Evolutionary conservation across 2,797 vertebrate genomes (phyloP), one percentile per base, ranked within the genome.

Genomic region (Glyptemys insculpta): DNA sequence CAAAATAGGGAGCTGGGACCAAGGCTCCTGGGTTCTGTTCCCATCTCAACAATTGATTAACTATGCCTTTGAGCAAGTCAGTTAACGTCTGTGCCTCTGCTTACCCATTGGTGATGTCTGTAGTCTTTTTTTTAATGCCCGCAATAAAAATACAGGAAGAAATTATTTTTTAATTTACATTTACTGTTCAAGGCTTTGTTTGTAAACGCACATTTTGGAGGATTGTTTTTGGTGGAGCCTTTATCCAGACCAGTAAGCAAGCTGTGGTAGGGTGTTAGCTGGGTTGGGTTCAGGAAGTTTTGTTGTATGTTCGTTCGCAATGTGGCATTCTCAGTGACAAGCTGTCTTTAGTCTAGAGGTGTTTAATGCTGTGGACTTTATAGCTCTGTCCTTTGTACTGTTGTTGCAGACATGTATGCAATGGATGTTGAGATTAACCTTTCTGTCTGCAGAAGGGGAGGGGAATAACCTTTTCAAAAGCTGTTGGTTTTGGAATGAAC

Each of bases 381-480:
- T 87, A 90, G 84, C 82, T 83, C n/a, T 16, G n/a, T 44, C 34
- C 34, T 82, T 88, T 57, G 15, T 83, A 2, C n/a, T 10, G 2
- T 83, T 25, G 31, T 53, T 88, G 80, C 54, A 88, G 89, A 91
- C 0, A 0, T 34, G 56, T 65, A 56, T 0, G 0, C 86, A 25
- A 83, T 65, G 85, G 86, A 86, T 89, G 85, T 86, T 65, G 87
- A 93, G 74, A 79, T 89, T 97, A 96, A 95, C 94, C 94, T 97
- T 97, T 95, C 86, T 76, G 12, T 90, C 94, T 91, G 92, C 84
- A 65, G 94, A 91, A 81, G 21, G 78, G 80, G 81, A 95, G 91
- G 85, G 56, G 89, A 93, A 92, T 94, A 94, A 95, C 95, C 96
- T 97, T 96, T 96, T 96, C 94, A 93, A 88, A 95, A 93, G 78